phyloP scores from a whole-genome alignment of 1,140 invertebrate species.

The Halictus rubicundus region DNA sequence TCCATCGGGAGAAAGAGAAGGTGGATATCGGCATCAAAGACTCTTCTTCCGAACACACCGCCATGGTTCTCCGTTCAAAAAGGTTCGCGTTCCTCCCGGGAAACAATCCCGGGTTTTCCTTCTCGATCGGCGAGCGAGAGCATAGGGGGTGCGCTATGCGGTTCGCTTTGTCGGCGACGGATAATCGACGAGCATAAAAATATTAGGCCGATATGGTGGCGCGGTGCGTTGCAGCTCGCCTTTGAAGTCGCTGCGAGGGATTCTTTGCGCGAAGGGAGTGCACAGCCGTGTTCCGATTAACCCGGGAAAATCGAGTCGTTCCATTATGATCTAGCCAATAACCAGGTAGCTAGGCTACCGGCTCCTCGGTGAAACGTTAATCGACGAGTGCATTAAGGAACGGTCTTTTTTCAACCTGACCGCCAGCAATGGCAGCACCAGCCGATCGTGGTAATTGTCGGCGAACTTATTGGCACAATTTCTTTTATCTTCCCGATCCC shows the following conservation, averaged over 20 bases:
- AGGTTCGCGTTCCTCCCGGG: not conserved
- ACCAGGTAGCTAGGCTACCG: not conserved
- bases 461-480: conserved; percentile 62
- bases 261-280: not conserved
- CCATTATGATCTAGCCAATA: not conserved
- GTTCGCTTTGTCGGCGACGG: not conserved
- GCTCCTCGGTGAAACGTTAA: conserved; percentile 42
- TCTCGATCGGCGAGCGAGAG: not conserved
- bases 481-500: conserved; percentile 61
- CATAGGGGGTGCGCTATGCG: not conserved
- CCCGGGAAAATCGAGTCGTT: not conserved
- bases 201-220: not conserved
- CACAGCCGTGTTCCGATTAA: not conserved
- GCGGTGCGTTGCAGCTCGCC: not conserved
- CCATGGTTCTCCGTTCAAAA: conserved; percentile 1
- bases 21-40: conserved; percentile 34
- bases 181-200: not conserved
- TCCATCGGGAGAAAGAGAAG: not conserved
- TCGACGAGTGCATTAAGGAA: conserved; percentile 46
- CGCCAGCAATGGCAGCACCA: conserved; percentile 2
- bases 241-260: not conserved
- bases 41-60: not conserved
- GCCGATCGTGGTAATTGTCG: conserved; percentile 61
- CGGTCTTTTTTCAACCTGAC: not conserved
- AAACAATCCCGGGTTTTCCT: conserved; percentile 15